Conservation (phyloP, 2,888 invertebrate genomes). For the Zeuzera pyrina region DNA sequence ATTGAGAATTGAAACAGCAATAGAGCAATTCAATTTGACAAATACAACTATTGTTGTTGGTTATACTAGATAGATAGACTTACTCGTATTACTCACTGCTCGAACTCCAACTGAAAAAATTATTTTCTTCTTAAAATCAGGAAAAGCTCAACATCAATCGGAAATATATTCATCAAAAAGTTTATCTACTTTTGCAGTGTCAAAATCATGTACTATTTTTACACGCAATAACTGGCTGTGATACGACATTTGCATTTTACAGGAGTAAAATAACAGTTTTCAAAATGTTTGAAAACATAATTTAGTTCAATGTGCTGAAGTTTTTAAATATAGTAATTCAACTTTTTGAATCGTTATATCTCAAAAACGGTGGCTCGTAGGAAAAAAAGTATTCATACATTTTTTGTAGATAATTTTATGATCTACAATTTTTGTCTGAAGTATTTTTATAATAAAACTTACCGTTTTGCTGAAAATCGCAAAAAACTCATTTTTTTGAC, state of each 20-base stretch:
- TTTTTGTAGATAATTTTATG: too few species aligned
- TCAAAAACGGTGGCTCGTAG: too few species aligned
- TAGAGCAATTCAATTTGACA: constrained; percentile 14
- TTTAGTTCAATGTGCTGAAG: constrained; percentile 2
- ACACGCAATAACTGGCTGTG: constrained; percentile 9
- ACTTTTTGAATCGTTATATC: too few species aligned
- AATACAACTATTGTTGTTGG: constrained; percentile 19
- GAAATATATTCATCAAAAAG: constrained; percentile 16
- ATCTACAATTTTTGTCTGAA: too few species aligned
- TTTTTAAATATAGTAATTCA: not conserved
- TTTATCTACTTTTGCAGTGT: constrained; percentile 10
- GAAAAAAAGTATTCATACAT: too few species aligned
- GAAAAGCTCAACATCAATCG: constrained; percentile 14
- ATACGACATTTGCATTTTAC: constrained; percentile 11
- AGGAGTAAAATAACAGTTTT: constrained; percentile 7
- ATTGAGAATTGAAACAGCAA: constrained; percentile 21
- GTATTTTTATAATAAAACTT: too few species aligned
- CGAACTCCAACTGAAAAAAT: constrained; percentile 18
- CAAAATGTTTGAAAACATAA: constrained; percentile 7
- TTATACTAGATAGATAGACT: constrained; percentile 16
- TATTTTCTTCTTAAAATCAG: constrained; percentile 14
- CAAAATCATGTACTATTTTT: not conserved
- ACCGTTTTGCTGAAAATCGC: too few species aligned
- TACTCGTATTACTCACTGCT: constrained; percentile 14
- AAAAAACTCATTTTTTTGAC: too few species aligned